phyloP scores from a whole-genome alignment of 2,113 vertebrate genomes.

The Barbus barbus region DNA sequence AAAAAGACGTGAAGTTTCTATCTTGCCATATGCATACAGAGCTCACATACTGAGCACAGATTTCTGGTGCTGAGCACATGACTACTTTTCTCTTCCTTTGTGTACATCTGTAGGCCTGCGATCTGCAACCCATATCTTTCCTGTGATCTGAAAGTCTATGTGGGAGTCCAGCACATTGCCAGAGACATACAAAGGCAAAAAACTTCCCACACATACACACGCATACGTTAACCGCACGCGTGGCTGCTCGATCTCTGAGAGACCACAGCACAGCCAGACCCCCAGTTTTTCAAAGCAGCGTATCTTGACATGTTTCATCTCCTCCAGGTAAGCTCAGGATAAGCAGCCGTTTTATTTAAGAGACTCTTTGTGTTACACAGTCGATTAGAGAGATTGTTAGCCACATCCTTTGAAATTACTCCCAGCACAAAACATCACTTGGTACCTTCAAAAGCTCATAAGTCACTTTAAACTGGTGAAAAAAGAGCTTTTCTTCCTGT shows the following conservation, averaged over 20 bases:
- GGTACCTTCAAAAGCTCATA: constrained; percentile 38
- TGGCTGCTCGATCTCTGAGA: constrained; percentile 40
- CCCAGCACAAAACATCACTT: constrained; percentile 42
- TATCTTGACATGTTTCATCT: constrained; percentile 43
- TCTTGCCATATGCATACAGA: neutral
- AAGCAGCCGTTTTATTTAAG: constrained; percentile 52
- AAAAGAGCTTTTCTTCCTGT: constrained; percentile 46
- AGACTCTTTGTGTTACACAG: constrained; percentile 40
- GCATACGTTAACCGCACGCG: constrained; percentile 28
- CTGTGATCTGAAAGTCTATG: constrained; percentile 56
- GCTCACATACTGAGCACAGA: constrained; percentile 3
- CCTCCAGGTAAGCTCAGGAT: constrained; percentile 58
- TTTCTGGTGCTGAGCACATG: neutral
- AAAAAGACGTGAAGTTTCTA: too few relatives aligned
- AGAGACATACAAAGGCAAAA: constrained; percentile 48
- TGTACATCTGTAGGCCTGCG: constrained; percentile 53
- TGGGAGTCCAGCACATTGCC: too few relatives aligned
- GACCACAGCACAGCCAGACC: constrained; percentile 50
- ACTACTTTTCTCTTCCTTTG: constrained; percentile 47
- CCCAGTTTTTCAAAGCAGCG: constrained; percentile 40
- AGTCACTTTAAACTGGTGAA: constrained; percentile 29
- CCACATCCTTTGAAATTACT: constrained; percentile 54
- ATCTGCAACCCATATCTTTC: constrained; percentile 58
- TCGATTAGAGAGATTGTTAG: constrained; percentile 50
- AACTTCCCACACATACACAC: constrained; percentile 37